Percentiles rank a stretch among this genome's conserved stretches.
Conservation (phyloP, 2,797 vertebrate genomes). For the Lophius americanus region DNA sequence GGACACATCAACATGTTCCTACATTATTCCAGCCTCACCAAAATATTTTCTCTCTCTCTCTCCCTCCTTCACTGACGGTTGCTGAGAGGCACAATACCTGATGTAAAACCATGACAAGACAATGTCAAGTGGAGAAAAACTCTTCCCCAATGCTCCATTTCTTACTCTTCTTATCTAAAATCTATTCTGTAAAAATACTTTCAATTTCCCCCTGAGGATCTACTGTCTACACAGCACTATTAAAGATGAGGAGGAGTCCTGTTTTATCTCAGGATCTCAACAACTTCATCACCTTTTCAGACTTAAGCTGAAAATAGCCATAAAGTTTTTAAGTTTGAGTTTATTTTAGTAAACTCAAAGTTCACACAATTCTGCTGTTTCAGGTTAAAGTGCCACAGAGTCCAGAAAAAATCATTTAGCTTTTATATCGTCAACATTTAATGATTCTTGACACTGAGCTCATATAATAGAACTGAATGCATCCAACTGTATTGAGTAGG, state of each 20-base stretch:
- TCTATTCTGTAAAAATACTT: constrained; percentile 55
- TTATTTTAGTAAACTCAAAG: constrained; percentile 4
- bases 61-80: constrained; percentile 28
- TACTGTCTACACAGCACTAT: constrained; percentile 61
- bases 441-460: constrained; percentile 42
- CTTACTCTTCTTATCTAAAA: constrained; percentile 36
- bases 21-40: constrained; percentile 32
- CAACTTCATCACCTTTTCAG: constrained; percentile 21
- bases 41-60: constrained; percentile 9
- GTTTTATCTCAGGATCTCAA: constrained; percentile 41
- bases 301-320: constrained; percentile 17
- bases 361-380: neutral
- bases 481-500: constrained; percentile 55
- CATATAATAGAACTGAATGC: constrained; percentile 40
- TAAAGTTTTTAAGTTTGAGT: constrained; percentile 13
- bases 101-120: constrained; percentile 64
- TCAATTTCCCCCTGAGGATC: constrained; percentile 44
- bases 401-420: constrained; percentile 28
- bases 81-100: constrained; percentile 46
- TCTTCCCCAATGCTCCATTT: constrained; percentile 15
- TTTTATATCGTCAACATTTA: constrained; percentile 24
- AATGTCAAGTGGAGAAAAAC: constrained; percentile 51
- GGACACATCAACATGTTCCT: constrained; percentile 63
- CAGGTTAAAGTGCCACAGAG: neutral
- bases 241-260: constrained; percentile 43